Conservation (phyloP, 2,113 vertebrate species). For the Pyrgilauda ruficollis region DNA sequence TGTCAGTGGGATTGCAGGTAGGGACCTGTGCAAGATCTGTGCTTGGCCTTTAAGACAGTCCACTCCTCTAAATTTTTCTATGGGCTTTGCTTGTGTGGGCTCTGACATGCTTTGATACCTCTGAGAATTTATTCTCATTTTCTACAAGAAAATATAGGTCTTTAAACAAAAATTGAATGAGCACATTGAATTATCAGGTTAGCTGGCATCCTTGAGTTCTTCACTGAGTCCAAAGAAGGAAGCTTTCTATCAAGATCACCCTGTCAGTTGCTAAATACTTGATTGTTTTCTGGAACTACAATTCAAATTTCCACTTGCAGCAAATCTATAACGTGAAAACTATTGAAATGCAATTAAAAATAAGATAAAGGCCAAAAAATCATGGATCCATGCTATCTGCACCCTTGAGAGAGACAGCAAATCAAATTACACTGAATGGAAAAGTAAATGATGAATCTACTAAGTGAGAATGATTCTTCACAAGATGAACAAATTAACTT, state of each 20-base stretch:
- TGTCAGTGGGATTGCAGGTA: background rate
- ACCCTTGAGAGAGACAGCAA: background rate
- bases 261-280: background rate
- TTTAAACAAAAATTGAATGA: background rate
- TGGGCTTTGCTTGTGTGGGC: background rate
- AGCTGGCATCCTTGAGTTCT: background rate
- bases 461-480: background rate
- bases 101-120: background rate
- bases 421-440: background rate
- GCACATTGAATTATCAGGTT: background rate
- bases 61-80: background rate
- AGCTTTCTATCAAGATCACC: background rate
- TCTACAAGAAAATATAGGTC: background rate
- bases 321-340: background rate
- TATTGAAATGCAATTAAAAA: background rate
- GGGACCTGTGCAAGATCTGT: background rate
- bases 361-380: background rate
- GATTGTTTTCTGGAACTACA: background rate
- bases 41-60: background rate
- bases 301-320: background rate
- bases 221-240: background rate
- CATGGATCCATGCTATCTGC: background rate
- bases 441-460: background rate
- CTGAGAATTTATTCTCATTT: background rate
- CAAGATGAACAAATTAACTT: constrained; percentile 13